phyloP scores from a whole-genome alignment of 2,888 invertebrate genomes.

The Subacronicta megacephala region DNA sequence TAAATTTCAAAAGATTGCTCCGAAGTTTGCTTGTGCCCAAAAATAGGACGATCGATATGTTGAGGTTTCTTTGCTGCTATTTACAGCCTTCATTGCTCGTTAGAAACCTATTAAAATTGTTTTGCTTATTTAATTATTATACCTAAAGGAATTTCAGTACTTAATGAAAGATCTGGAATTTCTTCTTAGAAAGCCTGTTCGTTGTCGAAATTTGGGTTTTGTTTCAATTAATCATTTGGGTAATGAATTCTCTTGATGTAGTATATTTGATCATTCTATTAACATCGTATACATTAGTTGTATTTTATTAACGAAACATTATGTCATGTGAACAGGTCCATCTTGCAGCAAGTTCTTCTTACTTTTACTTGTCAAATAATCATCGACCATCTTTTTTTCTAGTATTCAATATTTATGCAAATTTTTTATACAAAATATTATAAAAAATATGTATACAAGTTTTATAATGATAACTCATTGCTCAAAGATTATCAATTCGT shows the following conservation, averaged over 20 bases:
- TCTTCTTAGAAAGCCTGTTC: neutral
- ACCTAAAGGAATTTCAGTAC: constrained; percentile 5
- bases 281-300: no score
- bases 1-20: constrained; percentile 58
- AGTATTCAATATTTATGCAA: no score
- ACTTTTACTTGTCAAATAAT: no score
- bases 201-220: neutral
- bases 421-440: no score
- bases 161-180: constrained; percentile 14
- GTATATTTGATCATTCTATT: no score
- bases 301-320: no score
- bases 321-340: no score
- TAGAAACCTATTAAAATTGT: constrained; percentile 46
- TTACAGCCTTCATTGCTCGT: constrained; percentile 39
- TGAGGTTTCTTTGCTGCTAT: constrained; percentile 26
- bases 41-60: constrained; percentile 56
- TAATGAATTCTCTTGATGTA: neutral
- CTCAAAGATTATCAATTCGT: no score
- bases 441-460: no score
- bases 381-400: no score
- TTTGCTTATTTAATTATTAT: constrained; percentile 19
- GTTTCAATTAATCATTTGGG: neutral
- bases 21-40: constrained; percentile 19
- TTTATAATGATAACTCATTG: no score
- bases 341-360: no score